Evolutionary conservation across 1,140 invertebrate species (phyloP), one percentile per base, ranked within the genome.

Genomic region (Geopemphigus sp.): DNA sequence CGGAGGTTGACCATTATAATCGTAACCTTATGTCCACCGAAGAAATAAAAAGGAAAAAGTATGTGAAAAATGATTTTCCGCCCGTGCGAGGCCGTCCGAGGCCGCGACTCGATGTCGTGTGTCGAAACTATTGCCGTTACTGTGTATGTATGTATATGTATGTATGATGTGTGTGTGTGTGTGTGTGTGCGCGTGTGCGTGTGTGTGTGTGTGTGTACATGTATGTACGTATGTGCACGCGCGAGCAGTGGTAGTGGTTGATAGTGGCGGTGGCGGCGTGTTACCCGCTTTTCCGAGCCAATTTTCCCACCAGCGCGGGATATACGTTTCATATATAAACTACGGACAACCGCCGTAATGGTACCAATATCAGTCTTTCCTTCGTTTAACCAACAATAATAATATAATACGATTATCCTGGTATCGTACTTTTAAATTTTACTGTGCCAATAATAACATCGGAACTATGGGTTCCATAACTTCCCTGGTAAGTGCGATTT

Each of bases 21-120:
- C 57, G 57, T 78, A 78, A 78, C 74, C 74, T 78, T 78, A 78
- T 47, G 68, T 24, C n/a, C n/a, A 39, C 17, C 17, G 68, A 29
- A 26, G 29, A 47, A 17, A 47, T 63, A 45, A 47, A 61, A 76
- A 63, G 10, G 8, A 45, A 47, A 78, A 78, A 29, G 74, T 78
- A 78, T 78, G 74, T 61, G 74, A 61, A 78, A 78, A 78, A 78
- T 78, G 74, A 78, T 78, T 78, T 78, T 78, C 74, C 74, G 74
- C 57, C 39, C 56, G 54, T 22, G 57, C 57, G 73, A 76, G 72
- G 54, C 53, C 72, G 26, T 29, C 19, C 32, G 32, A 59, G 73
- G 54, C 26, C 70, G 53, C 17, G 11, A 24, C 26, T 68, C 68
- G 59, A 14, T 59, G 10, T 5, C 32, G 26, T 63, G 19, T 63